Percentiles rank a stretch among this genome's conserved stretches.
Evolutionary conservation across 2,888 invertebrate species (phyloP).

Genomic region (Harpalus rubripes): DNA sequence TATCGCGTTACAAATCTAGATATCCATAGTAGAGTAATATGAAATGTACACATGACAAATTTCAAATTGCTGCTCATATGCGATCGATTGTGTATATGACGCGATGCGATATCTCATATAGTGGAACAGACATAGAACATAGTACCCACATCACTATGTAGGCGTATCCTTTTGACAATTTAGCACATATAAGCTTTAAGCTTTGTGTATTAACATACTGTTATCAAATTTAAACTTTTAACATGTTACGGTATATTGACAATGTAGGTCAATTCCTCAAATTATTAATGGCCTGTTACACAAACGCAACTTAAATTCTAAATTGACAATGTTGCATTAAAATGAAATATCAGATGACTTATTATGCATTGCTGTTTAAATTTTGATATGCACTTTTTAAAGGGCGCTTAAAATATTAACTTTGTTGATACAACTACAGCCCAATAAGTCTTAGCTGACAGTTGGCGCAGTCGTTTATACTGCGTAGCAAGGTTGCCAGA

Average conservation of each 20-base stretch:
- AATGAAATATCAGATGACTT: too few relatives aligned
- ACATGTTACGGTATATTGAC: not conserved
- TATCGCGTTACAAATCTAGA: conserved; percentile 21
- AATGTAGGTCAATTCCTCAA: too few relatives aligned
- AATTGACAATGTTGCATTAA: too few relatives aligned
- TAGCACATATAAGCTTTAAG: not conserved
- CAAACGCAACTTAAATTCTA: too few relatives aligned
- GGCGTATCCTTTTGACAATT: conserved; percentile 3
- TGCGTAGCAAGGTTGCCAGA: too few relatives aligned
- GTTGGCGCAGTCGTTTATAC: too few relatives aligned
- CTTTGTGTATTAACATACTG: not conserved
- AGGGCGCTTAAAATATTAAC: too few relatives aligned
- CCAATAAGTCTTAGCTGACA: too few relatives aligned
- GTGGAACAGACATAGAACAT: not conserved
- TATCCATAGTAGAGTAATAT: conserved; percentile 14
- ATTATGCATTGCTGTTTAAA: too few relatives aligned
- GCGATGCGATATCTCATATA: conserved; percentile 13
- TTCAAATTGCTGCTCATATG: conserved; percentile 38
- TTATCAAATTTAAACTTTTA: not conserved
- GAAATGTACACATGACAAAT: conserved; percentile 44
- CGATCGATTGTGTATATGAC: conserved; percentile 32
- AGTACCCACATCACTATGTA: not conserved
- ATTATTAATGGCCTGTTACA: too few relatives aligned
- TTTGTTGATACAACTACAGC: too few relatives aligned
- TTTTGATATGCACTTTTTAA: too few relatives aligned